Conservation (phyloP, 2,113 vertebrate genomes). For the Xenus cinereus region DNA sequence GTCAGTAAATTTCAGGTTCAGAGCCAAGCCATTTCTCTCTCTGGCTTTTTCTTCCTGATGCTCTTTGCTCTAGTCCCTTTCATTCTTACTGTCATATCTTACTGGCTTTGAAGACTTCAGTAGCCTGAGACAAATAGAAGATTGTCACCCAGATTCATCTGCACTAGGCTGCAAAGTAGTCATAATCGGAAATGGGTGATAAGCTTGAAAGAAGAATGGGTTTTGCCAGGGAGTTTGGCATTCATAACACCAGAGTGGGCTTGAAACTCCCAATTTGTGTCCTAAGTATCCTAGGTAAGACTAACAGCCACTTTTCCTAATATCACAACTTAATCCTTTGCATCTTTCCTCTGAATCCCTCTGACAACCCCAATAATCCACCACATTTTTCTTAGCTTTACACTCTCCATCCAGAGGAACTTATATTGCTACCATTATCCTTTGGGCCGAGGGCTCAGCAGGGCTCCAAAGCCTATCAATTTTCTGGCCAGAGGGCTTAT, state of each 20-base stretch:
- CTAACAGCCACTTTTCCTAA: conserved; percentile 25
- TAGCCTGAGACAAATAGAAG: neutral
- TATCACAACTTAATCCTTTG: conserved; percentile 46
- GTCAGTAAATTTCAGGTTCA: neutral
- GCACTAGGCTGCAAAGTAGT: neutral
- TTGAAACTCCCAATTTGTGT: conserved; percentile 32
- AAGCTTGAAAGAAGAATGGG: conserved; percentile 11
- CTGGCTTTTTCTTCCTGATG: neutral
- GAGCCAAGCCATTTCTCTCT: neutral
- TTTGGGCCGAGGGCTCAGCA: conserved; percentile 52
- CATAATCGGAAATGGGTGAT: neutral
- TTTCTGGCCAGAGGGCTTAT: conserved; percentile 57
- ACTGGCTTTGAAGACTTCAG: neutral
- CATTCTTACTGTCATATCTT: neutral
- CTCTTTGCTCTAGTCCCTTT: neutral
- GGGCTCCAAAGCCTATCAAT: conserved; percentile 49
- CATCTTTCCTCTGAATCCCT: conserved; percentile 59
- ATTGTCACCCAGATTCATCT: neutral
- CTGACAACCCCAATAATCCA: conserved; percentile 51
- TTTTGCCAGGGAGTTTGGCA: neutral
- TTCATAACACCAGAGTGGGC: neutral
- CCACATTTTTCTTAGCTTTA: conserved; percentile 57
- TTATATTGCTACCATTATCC: conserved; percentile 55
- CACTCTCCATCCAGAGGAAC: conserved; percentile 31
- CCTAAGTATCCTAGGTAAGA: conserved; percentile 26